phyloP scores from a whole-genome alignment of 1,140 invertebrate species.

The Drosophila navojoa region DNA sequence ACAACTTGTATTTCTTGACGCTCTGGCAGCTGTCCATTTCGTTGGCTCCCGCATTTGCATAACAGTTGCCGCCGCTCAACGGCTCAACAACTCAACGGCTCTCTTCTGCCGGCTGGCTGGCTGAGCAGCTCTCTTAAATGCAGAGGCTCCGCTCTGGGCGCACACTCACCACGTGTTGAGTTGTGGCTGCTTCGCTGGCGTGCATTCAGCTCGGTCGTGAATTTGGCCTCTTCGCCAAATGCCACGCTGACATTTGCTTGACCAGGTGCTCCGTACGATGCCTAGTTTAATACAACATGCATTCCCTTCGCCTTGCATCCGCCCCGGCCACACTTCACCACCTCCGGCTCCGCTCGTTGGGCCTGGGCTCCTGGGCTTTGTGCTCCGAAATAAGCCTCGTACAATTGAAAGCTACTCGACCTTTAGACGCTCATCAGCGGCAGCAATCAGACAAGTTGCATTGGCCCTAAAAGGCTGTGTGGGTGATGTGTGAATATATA shows the following conservation, averaged over 20 bases:
- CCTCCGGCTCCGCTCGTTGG: too few relatives aligned
- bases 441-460: too few relatives aligned
- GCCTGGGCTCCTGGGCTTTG: too few relatives aligned
- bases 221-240: conserved; percentile 35
- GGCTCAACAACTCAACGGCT: background rate
- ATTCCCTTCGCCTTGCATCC: too few relatives aligned
- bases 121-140: conserved; percentile 2
- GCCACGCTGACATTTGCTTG: conserved; percentile 16
- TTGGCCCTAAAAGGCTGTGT: too few relatives aligned
- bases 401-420: too few relatives aligned
- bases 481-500: too few relatives aligned
- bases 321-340: too few relatives aligned
- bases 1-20: conserved; percentile 28
- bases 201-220: conserved; percentile 70
- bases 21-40: conserved; percentile 13
- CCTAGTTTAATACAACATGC: background rate
- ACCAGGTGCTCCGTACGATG: conserved; percentile 15
- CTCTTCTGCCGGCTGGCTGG: background rate
- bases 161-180: conserved; percentile 50
- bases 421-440: too few relatives aligned
- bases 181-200: conserved; percentile 52
- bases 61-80: background rate
- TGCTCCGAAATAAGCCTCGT: too few relatives aligned
- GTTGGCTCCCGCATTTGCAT: conserved; percentile 33
- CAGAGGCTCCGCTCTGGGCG: background rate